phyloP scores from a whole-genome alignment of 2,888 invertebrate species.

The Neoitamus cyanurus region DNA sequence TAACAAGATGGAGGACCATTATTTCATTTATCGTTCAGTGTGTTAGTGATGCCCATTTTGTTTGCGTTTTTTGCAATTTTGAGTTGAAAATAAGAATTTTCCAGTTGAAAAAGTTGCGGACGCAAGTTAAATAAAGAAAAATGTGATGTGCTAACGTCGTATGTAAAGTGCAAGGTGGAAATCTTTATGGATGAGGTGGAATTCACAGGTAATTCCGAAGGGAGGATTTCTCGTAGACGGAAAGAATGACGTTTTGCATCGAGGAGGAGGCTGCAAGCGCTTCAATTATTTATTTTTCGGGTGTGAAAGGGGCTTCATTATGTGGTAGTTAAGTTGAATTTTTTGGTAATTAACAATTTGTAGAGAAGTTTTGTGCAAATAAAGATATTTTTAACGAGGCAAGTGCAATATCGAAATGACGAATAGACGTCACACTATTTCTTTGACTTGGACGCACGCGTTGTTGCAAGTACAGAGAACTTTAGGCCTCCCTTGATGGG shows the following conservation, averaged over 20 bases:
- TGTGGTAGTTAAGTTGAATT: background rate
- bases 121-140: background rate
- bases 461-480: constrained; percentile 11
- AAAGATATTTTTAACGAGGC: background rate
- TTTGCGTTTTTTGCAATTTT: constrained; percentile 52
- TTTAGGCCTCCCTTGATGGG: constrained; percentile 36
- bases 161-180: constrained; percentile 13
- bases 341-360: constrained; percentile 3
- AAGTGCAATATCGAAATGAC: constrained; percentile 36
- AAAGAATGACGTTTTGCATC: constrained; percentile 50
- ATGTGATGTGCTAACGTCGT: background rate
- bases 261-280: constrained; percentile 17
- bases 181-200: background rate
- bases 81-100: constrained; percentile 36
- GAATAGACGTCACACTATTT: constrained; percentile 34
- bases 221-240: constrained; percentile 16
- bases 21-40: background rate
- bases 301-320: background rate
- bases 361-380: constrained; percentile 2
- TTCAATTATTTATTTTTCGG: constrained; percentile 36
- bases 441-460: constrained; percentile 42
- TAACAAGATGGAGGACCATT: constrained; percentile 15
- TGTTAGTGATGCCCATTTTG: constrained; percentile 53
- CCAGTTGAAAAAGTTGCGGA: background rate
- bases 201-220: background rate